Conservation (phyloP, 1,140 invertebrate species). For the Diploscapter pachys region DNA sequence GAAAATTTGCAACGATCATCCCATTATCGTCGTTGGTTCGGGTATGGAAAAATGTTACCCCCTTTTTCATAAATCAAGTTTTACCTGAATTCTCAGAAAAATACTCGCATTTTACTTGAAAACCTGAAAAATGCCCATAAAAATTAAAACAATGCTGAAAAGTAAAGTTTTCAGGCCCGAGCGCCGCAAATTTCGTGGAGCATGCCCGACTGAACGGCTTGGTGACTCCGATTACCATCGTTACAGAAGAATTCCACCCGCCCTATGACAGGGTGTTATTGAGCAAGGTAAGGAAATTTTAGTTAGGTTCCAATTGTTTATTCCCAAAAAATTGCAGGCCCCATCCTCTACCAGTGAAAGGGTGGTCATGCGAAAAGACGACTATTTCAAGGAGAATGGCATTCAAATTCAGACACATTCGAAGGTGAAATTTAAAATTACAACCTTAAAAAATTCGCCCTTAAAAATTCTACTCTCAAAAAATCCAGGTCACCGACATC, state of each 20-base stretch:
- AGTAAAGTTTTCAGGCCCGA: slow-evolving; percentile 25
- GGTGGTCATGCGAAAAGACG: slow-evolving; percentile 13
- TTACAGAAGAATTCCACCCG: slow-evolving; percentile 56
- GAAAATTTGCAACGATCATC: slow-evolving; percentile 44
- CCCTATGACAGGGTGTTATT: slow-evolving; percentile 60
- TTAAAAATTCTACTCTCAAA: not conserved
- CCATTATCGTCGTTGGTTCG: slow-evolving; percentile 59
- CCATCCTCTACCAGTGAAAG: slow-evolving; percentile 24
- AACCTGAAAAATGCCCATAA: not conserved
- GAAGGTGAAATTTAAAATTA: slow-evolving; percentile 24
- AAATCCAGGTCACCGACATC: slow-evolving; percentile 18
- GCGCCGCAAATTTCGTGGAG: slow-evolving; percentile 37
- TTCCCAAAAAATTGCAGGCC: slow-evolving; percentile 6
- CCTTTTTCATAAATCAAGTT: not conserved
- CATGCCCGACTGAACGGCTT: slow-evolving; percentile 47
- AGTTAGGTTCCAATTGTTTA: not conserved
- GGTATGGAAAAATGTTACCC: not conserved
- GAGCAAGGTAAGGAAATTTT: slow-evolving; percentile 16
- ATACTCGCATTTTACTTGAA: not conserved
- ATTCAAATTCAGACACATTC: slow-evolving; percentile 23
- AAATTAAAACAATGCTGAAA: too few relatives aligned
- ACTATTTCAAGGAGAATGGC: not conserved
- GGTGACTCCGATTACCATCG: slow-evolving; percentile 56
- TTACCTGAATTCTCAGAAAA: not conserved
- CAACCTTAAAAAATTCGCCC: not conserved